Base-by-base conservation (phyloP, 2,888 invertebrate species). In the Tetanocera ferruginea region DNA sequence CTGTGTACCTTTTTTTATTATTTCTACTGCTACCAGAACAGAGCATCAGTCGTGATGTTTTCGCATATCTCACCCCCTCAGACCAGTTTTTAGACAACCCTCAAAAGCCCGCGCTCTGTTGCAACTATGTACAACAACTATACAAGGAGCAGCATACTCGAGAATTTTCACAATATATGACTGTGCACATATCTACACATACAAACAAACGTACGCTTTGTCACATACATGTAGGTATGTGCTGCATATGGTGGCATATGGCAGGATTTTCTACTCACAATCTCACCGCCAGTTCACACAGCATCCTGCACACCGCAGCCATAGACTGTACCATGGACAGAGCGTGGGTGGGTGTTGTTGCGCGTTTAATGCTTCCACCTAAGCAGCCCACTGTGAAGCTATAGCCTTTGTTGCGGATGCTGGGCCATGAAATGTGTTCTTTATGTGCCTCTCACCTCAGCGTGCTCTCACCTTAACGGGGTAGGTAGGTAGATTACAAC, bases 361-460 rank as follows among this genome's bases (percentile, higher is more conserved):
- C 2, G 5, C 11, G 34, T 34, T 34, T 6, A 25, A 37, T 0
- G 70, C 55, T n/a, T 17, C 52, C 31, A n/a, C 57, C 14, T 6
- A 19, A 34, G 43, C 72, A 19, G 23, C 57, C 60, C 37, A 57
- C 49, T 49, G 49, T 17, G 25, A 6, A 23, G 9, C 17, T 17
- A 23, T 19, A 25, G 43, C 37, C 19, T 17, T 49, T 57, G 37
- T 55, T 71, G 71, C 31, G 43, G 71, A 62, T 60, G 62, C 25
- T 62, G 43, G 25, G 43, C 60, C 28, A 37, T 60, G 34, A 57
- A 57, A 37, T 60, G 57, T 25, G 23, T 25, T 70, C 19, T 49
- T n/a, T 17, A 25, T 37, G 28, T 51, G 62, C 73, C 71, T 51
- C 52, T 73, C 73, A 60, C 73, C 73, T 67, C 43, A 37, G 67